Percentiles rank a stretch among this genome's conserved stretches.
Evolutionary conservation across 2,797 vertebrate genomes (phyloP).

Genomic region (Peromyscus melanophrys): DNA sequence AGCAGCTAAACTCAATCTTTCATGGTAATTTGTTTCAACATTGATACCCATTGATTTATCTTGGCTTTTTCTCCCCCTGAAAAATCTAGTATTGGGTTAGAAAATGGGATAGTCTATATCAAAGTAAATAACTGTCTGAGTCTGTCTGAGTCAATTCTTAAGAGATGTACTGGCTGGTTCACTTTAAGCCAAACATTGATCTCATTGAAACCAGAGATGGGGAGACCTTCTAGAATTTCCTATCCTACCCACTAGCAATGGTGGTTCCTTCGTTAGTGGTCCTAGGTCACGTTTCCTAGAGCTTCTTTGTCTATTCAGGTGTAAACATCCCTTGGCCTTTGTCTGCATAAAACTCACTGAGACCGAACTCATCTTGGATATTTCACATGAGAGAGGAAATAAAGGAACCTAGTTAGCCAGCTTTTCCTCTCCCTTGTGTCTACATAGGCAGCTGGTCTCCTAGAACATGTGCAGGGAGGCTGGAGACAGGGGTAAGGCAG

Average conservation of each 20-base stretch:
- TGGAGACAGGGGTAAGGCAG: not conserved
- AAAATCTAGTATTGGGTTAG: not conserved
- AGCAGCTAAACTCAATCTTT: not conserved
- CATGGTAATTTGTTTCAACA: conserved; percentile 9
- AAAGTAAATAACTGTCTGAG: not conserved
- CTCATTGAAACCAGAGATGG: not conserved
- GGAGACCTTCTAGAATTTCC: too few species aligned
- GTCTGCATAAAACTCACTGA: not conserved
- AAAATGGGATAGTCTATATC: not conserved
- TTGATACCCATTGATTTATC: not conserved
- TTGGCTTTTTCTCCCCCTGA: not conserved
- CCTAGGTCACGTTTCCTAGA: not conserved
- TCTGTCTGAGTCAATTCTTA: not conserved
- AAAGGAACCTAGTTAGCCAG: not conserved
- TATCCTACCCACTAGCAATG: not conserved
- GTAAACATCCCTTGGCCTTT: not conserved
- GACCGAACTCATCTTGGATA: not conserved
- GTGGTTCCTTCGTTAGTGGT: too few species aligned
- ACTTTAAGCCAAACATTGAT: not conserved
- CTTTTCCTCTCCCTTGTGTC: not conserved
- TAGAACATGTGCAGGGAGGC: not conserved
- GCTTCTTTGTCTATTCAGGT: not conserved
- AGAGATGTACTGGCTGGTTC: not conserved
- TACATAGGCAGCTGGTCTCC: conserved; percentile 28
- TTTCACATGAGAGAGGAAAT: not conserved